phyloP scores from a whole-genome alignment of 1,140 invertebrate species.

The Ostrea denselamellosa region DNA sequence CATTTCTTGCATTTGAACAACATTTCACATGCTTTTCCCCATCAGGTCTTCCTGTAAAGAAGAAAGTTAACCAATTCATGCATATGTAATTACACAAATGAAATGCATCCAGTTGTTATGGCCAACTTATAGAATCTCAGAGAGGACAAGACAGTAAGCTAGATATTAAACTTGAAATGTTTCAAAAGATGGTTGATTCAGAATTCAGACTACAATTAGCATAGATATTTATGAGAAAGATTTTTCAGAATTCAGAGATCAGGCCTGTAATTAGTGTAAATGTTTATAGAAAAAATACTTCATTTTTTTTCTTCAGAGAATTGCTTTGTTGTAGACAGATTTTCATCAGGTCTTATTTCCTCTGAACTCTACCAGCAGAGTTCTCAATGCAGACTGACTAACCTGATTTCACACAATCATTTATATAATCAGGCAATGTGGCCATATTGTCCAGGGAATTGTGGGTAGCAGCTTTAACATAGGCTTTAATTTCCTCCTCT shows the following conservation, averaged over 20 bases:
- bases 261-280: no score
- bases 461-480: constrained; percentile 5
- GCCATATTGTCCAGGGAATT: constrained; percentile 16
- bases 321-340: background rate
- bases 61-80: background rate
- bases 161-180: no score
- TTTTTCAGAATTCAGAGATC: no score
- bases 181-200: no score
- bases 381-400: background rate
- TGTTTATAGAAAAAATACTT: no score
- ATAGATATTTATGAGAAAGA: no score
- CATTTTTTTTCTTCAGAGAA: no score
- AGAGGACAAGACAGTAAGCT: no score
- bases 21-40: constrained; percentile 13
- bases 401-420: constrained; percentile 11
- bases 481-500: background rate
- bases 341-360: background rate
- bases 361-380: background rate
- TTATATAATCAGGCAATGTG: background rate
- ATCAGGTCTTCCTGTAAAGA: background rate
- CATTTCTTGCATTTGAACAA: background rate
- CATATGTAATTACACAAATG: no score
- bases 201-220: no score
- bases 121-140: no score
- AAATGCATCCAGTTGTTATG: no score